Conservation (phyloP, 2,113 vertebrate species). For the Rhinopomastus cyanomelas region DNA sequence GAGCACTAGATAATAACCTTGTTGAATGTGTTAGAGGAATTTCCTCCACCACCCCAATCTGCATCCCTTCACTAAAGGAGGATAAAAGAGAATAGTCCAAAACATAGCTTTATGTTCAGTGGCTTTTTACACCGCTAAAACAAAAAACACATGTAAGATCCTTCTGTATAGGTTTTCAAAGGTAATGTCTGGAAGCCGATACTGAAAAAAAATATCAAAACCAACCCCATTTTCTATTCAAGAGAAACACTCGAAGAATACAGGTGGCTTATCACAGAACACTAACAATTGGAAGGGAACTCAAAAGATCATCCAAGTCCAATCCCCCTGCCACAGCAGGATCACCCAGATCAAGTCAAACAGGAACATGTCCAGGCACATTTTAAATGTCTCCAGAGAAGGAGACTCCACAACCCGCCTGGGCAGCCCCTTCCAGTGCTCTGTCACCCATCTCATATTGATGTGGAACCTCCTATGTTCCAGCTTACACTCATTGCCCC, state of each 20-base stretch:
- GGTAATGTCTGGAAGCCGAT: background rate
- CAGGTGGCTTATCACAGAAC: background rate
- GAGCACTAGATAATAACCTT: slow-evolving; percentile 18
- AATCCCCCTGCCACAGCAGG: too few species aligned
- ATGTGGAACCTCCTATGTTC: too few species aligned
- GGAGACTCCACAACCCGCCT: too few species aligned
- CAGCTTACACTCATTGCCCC: too few species aligned
- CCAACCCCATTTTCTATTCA: background rate
- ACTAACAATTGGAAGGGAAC: too few species aligned
- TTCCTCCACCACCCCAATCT: background rate
- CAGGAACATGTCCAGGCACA: too few species aligned
- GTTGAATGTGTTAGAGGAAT: slow-evolving; percentile 12
- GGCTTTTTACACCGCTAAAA: background rate
- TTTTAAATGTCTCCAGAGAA: too few species aligned
- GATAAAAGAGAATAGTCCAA: background rate
- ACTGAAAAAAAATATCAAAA: background rate
- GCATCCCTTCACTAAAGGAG: background rate
- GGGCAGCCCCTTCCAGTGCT: too few species aligned
- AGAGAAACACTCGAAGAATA: background rate
- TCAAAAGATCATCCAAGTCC: too few species aligned
- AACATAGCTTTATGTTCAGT: background rate
- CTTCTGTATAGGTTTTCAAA: background rate
- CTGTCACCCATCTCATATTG: too few species aligned
- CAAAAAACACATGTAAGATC: background rate
- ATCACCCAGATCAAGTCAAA: too few species aligned